A percentile compares a stretch with the other conserved stretches of the same genome.
Evolutionary conservation across 2,888 invertebrate species (phyloP).

Genomic region (Trachelus iudaicus): DNA sequence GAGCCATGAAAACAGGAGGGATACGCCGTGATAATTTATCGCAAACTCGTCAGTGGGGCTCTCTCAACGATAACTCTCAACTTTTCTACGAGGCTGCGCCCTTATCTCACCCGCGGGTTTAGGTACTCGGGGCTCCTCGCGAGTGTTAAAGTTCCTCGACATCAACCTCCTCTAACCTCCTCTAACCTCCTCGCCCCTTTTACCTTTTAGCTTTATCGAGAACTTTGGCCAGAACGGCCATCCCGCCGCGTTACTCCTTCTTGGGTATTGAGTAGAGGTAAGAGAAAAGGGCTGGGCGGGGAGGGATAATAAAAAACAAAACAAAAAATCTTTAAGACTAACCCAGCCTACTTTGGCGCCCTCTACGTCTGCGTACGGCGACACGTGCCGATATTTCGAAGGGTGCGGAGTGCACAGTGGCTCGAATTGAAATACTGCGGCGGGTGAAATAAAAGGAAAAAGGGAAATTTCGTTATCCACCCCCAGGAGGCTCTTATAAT

Average conservation of each 20-base stretch:
- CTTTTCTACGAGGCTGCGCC: not conserved
- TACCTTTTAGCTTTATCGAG: not conserved
- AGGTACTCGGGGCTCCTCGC: not conserved
- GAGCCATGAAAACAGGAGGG: not conserved
- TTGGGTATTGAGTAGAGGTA: not conserved
- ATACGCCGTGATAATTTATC: not conserved
- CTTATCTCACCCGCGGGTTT: not conserved
- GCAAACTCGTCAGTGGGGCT: not conserved
- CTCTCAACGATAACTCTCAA: not conserved
- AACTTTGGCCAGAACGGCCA: not conserved
- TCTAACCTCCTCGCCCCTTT: not conserved
- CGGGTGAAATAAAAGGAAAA: no score
- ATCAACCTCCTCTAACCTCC: not conserved
- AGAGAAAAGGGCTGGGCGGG: not conserved
- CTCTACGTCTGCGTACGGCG: no score
- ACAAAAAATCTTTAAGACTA: not conserved
- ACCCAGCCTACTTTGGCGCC: not conserved
- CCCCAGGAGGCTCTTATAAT: slow-evolving; percentile 29
- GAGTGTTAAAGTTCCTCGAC: not conserved
- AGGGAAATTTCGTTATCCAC: not conserved
- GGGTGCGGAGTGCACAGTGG: not conserved
- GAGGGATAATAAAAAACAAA: not conserved
- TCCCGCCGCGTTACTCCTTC: not conserved
- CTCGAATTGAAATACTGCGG: not conserved
- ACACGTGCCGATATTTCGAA: not conserved